These are phyloP conservation scores for Platynereis dumerilii DNA, from an alignment of 2,888 invertebrate species.

Conservation along the genomic window DNA sequence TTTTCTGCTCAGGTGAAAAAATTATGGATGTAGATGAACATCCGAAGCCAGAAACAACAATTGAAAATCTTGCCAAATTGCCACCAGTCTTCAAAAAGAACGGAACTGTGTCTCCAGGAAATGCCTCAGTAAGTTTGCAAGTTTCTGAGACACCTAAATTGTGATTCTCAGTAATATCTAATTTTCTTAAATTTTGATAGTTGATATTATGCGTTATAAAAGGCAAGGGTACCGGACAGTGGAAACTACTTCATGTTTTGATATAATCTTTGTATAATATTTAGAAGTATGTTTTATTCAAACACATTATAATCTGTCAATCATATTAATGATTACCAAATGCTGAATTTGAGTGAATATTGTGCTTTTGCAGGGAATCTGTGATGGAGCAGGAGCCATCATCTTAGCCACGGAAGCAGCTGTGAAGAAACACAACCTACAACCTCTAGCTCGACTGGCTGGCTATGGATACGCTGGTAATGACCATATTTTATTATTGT, in stretches of 20 bases:
- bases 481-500: conserved; percentile 6
- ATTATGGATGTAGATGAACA: conserved; percentile 91
- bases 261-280: too few species aligned
- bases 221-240: too few species aligned
- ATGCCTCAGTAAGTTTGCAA: conserved; percentile 78
- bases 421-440: conserved; percentile 78
- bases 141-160: too few species aligned
- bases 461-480: conserved; percentile 88
- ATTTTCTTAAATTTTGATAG: too few species aligned
- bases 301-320: too few species aligned
- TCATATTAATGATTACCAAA: too few species aligned
- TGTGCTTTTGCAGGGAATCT: conserved; percentile 78
- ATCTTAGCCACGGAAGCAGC: conserved; percentile 91
- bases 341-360: too few species aligned
- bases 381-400: conserved; percentile 95
- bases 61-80: conserved; percentile 84
- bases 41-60: conserved; percentile 78
- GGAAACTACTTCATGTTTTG: too few species aligned
- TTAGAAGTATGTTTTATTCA: too few species aligned
- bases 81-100: conserved; percentile 91
- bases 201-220: too few species aligned
- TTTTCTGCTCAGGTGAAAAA: conserved; percentile 68
- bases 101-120: conserved; percentile 92
- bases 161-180: too few species aligned
- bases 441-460: conserved; percentile 88